phyloP scores from a whole-genome alignment of 2,888 invertebrate species.

The Chalcis sispes region DNA sequence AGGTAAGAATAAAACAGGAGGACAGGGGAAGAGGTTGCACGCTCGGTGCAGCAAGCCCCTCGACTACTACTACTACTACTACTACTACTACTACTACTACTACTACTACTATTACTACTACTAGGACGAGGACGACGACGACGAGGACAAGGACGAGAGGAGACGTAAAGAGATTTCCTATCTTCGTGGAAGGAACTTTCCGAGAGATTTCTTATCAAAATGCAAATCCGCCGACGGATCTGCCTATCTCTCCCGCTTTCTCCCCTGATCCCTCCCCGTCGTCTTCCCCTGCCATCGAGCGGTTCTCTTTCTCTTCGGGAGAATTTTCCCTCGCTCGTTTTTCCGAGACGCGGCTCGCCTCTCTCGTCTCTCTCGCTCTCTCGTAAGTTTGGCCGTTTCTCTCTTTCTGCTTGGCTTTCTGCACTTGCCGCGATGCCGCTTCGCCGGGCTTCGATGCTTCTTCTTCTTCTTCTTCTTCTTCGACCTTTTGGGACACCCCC shows the following conservation, averaged over 20 bases:
- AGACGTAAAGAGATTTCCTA: slow-evolving; percentile 64
- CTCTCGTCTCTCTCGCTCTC: background rate
- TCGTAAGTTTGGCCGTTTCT: slow-evolving; percentile 55
- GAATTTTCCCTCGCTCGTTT: background rate
- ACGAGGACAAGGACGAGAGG: slow-evolving; percentile 40
- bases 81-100: no score
- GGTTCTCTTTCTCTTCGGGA: slow-evolving; percentile 3
- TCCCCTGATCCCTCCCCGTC: background rate
- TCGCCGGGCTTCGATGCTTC: background rate
- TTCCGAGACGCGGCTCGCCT: background rate
- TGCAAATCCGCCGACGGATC: slow-evolving; percentile 73
- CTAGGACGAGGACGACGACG: slow-evolving; percentile 11
- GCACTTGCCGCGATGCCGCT: slow-evolving; percentile 36
- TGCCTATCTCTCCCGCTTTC: slow-evolving; percentile 59
- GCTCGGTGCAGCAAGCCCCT: slow-evolving; percentile 12
- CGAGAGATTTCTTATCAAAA: slow-evolving; percentile 75
- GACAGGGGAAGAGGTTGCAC: slow-evolving; percentile 31
- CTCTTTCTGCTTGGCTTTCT: slow-evolving; percentile 54
- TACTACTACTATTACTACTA: no score
- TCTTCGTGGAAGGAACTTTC: slow-evolving; percentile 69
- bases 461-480: slow-evolving; percentile 16
- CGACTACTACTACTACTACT: background rate
- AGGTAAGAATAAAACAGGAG: slow-evolving; percentile 73
- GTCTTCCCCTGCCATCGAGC: background rate
- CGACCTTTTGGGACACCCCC: slow-evolving; percentile 35